Percentiles rank a stretch among this genome's conserved stretches.
phyloP scores from a whole-genome alignment of 2,113 vertebrate genomes.

The Ardeotis arabs region DNA sequence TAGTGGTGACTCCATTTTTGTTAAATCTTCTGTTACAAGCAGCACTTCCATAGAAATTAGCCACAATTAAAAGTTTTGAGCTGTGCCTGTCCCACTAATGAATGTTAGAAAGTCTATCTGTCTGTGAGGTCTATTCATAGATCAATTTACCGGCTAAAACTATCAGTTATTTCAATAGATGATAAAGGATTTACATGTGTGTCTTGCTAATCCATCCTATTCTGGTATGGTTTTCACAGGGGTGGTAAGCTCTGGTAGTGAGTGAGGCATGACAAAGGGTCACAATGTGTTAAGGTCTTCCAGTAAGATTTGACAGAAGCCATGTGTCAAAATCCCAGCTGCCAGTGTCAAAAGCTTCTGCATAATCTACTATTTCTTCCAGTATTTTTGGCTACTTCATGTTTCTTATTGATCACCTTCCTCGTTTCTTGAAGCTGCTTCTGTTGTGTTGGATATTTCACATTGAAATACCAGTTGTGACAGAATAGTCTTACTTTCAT shows the following conservation, averaged over 20 bases:
- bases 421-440: background rate
- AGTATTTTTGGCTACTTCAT: background rate
- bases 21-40: background rate
- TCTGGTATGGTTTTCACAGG: background rate
- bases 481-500: background rate
- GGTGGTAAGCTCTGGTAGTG: background rate
- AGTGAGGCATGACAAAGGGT: background rate
- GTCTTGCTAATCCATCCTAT: background rate
- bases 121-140: background rate
- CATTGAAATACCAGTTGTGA: background rate
- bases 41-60: background rate
- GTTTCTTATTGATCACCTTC: background rate
- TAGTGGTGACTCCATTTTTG: background rate
- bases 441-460: background rate
- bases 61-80: background rate
- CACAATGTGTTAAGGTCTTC: background rate
- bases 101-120: background rate
- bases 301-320: background rate
- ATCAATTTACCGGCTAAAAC: background rate
- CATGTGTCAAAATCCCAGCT: background rate
- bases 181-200: background rate
- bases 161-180: background rate
- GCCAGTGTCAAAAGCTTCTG: background rate
- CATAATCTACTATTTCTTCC: background rate
- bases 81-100: background rate